Base-by-base conservation (phyloP, 1,140 invertebrate genomes). In the Anadara kagoshimensis region DNA sequence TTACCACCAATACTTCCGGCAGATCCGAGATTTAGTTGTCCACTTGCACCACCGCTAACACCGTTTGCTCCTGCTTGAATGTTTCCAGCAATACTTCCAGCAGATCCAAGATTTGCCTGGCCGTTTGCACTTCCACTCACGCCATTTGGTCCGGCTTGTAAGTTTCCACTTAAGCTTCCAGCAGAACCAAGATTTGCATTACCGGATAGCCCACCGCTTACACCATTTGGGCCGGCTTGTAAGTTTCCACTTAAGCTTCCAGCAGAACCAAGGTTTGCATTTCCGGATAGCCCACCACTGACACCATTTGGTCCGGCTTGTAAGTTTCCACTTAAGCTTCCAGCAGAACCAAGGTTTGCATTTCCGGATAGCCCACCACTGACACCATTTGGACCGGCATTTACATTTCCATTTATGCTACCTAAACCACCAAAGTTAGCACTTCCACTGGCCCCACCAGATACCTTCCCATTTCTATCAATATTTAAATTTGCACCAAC, bases 381-480 rank as follows among this genome's bases (percentile, higher is more conserved):
- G 4, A 70, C 58, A 7, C 68, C 68, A 49, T 62, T 63, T n/a
- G 43, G 36, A 54, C 57, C 68, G 14, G 47, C 51, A 63, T 70
- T 63, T 7, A 70, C 29, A 45, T 70, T 56, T 16, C 69, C 69
- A 56, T 29, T 56, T 22, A 63, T 14, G 10, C 45, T 62, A 12
- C 58, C 59, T 43, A 62, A 18, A 12, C 18, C 29, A 26, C 69
- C 69, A 18, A 58, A 24, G 11, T 41, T 49, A 18, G 43, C 53
- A 7, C 64, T 49, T 36, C 51, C 20, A 29, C 20, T 47, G 11
- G 16, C 69, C 16, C 61, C 43, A 36, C 24, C 61, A 29, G 57
- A 53, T 20, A 47, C 20, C 44, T 70, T 53, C 16, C 69, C 69
- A 41, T 64, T 65, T 44, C 41, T 41, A 12, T 61, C 61, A 49